These are phyloP conservation scores for Romanogobio albipinnatus DNA, from an alignment of 2,113 vertebrate species.

Conservation along the genomic window DNA sequence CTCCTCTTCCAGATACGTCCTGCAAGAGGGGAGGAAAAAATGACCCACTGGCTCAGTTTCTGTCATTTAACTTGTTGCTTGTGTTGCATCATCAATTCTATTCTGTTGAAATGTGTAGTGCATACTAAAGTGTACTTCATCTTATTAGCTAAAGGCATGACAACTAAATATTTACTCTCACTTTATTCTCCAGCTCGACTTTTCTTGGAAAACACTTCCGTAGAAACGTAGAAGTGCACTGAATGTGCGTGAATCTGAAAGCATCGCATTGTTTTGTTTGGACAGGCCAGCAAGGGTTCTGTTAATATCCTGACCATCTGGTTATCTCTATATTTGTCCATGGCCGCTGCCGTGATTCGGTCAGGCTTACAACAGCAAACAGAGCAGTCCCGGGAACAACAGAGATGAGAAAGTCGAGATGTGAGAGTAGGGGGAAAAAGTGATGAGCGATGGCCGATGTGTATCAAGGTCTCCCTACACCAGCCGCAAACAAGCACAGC, in stretches of 20 bases:
- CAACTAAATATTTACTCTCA: constrained; percentile 3
- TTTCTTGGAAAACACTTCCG: not conserved
- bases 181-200: constrained; percentile 3
- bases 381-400: constrained; percentile 19
- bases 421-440: not conserved
- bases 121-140: not conserved
- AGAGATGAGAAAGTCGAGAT: constrained; percentile 8
- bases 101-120: not conserved
- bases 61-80: not conserved
- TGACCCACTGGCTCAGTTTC: not conserved
- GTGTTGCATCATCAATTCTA: not conserved
- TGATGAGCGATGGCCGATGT: not conserved
- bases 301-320: constrained; percentile 61
- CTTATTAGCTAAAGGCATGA: not conserved
- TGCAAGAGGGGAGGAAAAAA: constrained; percentile 57
- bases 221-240: not conserved
- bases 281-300: constrained; percentile 44
- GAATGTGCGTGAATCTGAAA: constrained; percentile 9
- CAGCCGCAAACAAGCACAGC: not conserved
- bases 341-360: constrained; percentile 29
- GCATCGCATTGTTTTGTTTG: constrained; percentile 46
- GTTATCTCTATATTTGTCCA: constrained; percentile 54
- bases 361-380: constrained; percentile 40
- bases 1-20: constrained; percentile 96
- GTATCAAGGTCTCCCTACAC: not conserved